Evolutionary conservation across 2,113 vertebrate genomes (phyloP).

Genomic region (Piaya cayana): DNA sequence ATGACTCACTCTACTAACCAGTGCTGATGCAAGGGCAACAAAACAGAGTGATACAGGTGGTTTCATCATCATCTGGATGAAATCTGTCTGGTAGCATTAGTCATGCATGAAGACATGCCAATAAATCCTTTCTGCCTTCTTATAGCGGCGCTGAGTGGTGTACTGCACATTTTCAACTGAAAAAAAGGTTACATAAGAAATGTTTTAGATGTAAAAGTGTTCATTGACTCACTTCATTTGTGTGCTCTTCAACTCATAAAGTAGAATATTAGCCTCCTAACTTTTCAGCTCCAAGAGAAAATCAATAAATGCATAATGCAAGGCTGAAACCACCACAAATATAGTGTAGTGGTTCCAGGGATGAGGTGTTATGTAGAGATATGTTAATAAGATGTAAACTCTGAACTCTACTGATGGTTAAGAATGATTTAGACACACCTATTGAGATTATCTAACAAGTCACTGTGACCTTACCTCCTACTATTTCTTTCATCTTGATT

Average conservation of each 20-base stretch:
- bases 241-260: neutral
- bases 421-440: neutral
- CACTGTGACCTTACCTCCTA: neutral
- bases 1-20: neutral
- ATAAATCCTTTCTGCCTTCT: neutral
- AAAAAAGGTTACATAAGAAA: neutral
- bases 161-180: neutral
- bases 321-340: neutral
- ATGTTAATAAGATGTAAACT: neutral
- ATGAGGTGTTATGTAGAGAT: neutral
- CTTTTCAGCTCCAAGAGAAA: neutral
- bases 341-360: neutral
- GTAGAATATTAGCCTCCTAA: neutral
- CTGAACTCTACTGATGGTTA: neutral
- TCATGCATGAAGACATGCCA: neutral
- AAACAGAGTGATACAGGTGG: neutral
- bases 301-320: neutral
- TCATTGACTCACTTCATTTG: neutral
- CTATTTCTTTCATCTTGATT: neutral
- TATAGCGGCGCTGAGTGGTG: rapidly evolving
- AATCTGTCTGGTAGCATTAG: neutral
- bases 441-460: neutral
- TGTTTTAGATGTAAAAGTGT: neutral
- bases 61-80: neutral
- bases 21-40: neutral